A percentile compares a stretch with the other conserved stretches of the same genome.
Conservation (phyloP, 23 tunicate genomes). For the Ascidia mentula region DNA sequence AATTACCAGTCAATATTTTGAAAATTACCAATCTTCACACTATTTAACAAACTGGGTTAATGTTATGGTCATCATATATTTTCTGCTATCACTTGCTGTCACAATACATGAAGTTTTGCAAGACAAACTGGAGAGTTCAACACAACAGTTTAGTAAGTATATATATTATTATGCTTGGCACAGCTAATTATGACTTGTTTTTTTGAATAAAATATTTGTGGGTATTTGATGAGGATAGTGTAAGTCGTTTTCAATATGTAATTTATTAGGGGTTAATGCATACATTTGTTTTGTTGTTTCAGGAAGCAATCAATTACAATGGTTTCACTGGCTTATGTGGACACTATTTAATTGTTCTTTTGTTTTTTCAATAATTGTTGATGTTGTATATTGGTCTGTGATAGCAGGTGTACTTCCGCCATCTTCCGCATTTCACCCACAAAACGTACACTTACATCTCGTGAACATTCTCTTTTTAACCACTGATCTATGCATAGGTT, state of each 20-base stretch:
- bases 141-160: neutral
- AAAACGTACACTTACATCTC: conserved; percentile 32
- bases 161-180: too few relatives aligned
- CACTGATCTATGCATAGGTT: conserved; percentile 21
- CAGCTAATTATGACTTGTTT: too few relatives aligned
- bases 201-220: too few relatives aligned
- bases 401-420: conserved; percentile 7
- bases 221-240: too few relatives aligned
- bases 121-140: neutral
- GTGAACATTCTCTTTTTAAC: conserved; percentile 29
- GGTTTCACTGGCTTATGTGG: conserved; percentile 40
- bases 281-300: too few relatives aligned
- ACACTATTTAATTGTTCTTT: conserved; percentile 12
- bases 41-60: conserved; percentile 60
- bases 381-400: conserved; percentile 42
- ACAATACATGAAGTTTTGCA: neutral
- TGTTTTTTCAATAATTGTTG: conserved; percentile 17
- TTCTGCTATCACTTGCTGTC: conserved; percentile 14
- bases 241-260: too few relatives aligned
- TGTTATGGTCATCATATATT: conserved; percentile 33
- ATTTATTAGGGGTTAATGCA: too few relatives aligned
- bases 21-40: neutral
- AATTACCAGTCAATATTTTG: neutral
- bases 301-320: conserved; percentile 15
- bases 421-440: conserved; percentile 7